Evolutionary conservation across 2,113 vertebrate species (phyloP), one percentile per base, ranked within the genome.

Genomic region (Cricetomys ansorgei): DNA sequence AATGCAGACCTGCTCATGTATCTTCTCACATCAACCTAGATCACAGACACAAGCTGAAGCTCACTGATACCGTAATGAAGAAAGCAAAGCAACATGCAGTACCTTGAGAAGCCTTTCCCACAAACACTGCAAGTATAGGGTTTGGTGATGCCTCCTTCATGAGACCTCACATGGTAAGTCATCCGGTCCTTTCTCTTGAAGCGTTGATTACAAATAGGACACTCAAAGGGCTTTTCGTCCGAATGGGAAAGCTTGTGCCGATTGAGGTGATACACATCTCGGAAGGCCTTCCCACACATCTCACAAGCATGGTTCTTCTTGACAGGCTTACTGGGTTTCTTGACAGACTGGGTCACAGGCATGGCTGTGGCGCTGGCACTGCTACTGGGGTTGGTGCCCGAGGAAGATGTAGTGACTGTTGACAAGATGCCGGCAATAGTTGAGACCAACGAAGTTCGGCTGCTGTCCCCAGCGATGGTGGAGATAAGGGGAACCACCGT

Each of bases 31-130:
- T 69, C 87, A 92, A 84, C 57, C 72, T 87, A 87, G 64, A 85
- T 94, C 57, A 88, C 88, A 91, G 37, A 94, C 55, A 93, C 67
- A 93, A 88, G 77, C 75, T 92, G 75, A 89, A 93, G 87, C 87
- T 79, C 62, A 97, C 50, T 31, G 77, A 90, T 21, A 93, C 27
- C 62, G 55, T 64, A 94, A 77, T 48, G 76, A 59, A 94, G 84
- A 95, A 95, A 91, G 53, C 62, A 94, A 97, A 95, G 96, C 91
- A 96, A 95, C 97, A 91, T 77, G 85, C 55, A 98, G 98, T 99
- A 99, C 99, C 99, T 99, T 95, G 99, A 99, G 98, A 99, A 99
- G 97, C 99, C 99, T 98, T 99, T 99, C 97, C 99, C 99, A 98
- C 99, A 99, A 97, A 99, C 99, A 94, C 99, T 99, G 98, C 99